A percentile compares a stretch with the other conserved stretches of the same genome.
Evolutionary conservation across 2,113 vertebrate species (phyloP).

Genomic region (Corvus hawaiiensis): DNA sequence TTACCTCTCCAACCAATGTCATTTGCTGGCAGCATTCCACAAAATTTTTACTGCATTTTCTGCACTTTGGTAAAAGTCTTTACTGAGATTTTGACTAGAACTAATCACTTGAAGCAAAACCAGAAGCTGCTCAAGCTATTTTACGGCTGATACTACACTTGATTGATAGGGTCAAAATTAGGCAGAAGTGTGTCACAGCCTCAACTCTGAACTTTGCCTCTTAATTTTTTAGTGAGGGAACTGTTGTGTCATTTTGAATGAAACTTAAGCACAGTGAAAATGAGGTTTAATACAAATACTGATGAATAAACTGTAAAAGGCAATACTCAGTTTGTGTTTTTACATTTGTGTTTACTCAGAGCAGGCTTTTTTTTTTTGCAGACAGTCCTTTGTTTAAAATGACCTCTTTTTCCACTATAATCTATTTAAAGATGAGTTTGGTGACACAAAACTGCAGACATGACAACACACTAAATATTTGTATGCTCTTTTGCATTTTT

Average conservation of each 20-base stretch:
- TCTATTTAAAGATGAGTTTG: conserved; percentile 18
- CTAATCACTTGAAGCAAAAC: background rate
- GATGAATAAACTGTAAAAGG: background rate
- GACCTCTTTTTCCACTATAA: background rate
- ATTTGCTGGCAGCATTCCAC: background rate
- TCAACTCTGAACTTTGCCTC: background rate
- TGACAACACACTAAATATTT: conserved; percentile 51
- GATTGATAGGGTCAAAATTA: background rate
- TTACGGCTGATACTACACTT: background rate
- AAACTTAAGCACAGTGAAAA: background rate
- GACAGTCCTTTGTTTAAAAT: conserved; percentile 8
- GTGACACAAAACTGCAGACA: background rate
- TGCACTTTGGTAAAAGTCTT: background rate
- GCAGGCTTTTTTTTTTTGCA: background rate
- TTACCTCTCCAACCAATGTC: background rate
- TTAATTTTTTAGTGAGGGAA: background rate
- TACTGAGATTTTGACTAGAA: background rate
- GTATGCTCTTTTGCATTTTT: conserved; percentile 64
- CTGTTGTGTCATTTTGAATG: background rate
- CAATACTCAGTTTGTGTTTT: background rate
- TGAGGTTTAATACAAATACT: background rate
- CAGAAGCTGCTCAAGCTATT: background rate
- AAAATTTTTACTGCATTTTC: background rate
- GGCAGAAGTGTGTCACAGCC: background rate
- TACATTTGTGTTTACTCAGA: background rate